Evolutionary conservation across 2,797 vertebrate species (phyloP), one percentile per base, ranked within the genome.

Genomic region (Sebastes dallii): DNA sequence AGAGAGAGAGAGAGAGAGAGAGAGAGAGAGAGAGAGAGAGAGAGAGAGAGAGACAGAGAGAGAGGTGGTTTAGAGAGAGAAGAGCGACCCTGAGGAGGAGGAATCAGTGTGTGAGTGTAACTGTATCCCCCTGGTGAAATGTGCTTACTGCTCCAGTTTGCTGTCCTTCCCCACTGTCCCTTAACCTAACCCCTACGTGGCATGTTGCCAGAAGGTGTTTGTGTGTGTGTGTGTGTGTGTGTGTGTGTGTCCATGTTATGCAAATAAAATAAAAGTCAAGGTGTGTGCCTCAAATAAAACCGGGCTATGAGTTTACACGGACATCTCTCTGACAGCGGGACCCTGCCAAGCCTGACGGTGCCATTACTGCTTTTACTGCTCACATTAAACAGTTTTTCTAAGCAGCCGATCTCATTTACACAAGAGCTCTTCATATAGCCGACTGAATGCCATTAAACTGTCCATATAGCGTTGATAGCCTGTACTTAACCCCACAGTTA

Each of bases 81-180:
- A 32, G 29, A 62, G 62, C 2, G 8, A 73, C 59, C 36, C 66
- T 62, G 72, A 62, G 55, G 56, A 36, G 29, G 54, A 34, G 72
- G 52, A 56, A 10, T 71, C 25, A n/a, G 68, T 67, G 75, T 85
- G 71, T 86, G 60, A 75, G 78, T 78, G 77, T 92, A 95, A 95
- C 90, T 84, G 81, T 90, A 94, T 83, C 83, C 78, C 77, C 34
- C 74, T 66, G 85, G 67, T 80, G 84, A 94, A 95, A 95, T 95
- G 89, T 95, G 94, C 93, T 94, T 92, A 93, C 92, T 77, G 82
- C 81, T 89, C 78, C 83, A 88, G 77, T 93, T 93, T 87, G 80
- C 81, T 66, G 91, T 88, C 93, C 92, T 95, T 92, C 85, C 78
- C 70, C 78, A 78, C 89, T 82, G 91, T 91, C 88, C 86, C 86